Evolutionary conservation across 2,888 invertebrate genomes (phyloP).

Genomic region (Argyra leucocephala): DNA sequence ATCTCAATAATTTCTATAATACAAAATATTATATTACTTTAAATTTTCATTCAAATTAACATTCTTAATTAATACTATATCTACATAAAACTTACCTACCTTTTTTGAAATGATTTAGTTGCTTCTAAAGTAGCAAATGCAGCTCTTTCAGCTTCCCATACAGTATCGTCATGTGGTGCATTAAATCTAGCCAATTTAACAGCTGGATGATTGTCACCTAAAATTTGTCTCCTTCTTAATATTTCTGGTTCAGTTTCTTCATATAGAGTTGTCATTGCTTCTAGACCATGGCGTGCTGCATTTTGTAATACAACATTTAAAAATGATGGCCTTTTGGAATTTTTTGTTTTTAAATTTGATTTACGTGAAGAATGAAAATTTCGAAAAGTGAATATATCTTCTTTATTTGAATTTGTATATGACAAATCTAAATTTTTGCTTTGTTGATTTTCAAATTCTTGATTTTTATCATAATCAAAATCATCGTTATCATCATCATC

Average conservation of each 20-base stretch:
- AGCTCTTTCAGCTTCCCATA: slow-evolving; percentile 31
- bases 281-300: slow-evolving; percentile 40
- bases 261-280: slow-evolving; percentile 40
- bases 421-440: not conserved
- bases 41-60: too few species aligned
- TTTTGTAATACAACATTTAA: slow-evolving; percentile 39
- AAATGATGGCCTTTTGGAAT: slow-evolving; percentile 29
- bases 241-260: slow-evolving; percentile 40
- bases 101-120: slow-evolving; percentile 41
- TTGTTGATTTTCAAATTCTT: slow-evolving; percentile 10
- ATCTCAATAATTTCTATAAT: too few species aligned
- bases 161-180: slow-evolving; percentile 30
- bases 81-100: too few species aligned
- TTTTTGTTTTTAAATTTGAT: not conserved
- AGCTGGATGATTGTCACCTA: slow-evolving; percentile 41
- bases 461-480: slow-evolving; percentile 2
- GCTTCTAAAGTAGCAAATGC: slow-evolving; percentile 42
- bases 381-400: not conserved
- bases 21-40: too few species aligned
- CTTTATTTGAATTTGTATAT: not conserved
- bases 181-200: slow-evolving; percentile 40
- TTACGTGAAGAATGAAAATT: not conserved
- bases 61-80: not conserved
- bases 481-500: not conserved
- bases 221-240: slow-evolving; percentile 38